phyloP scores from a whole-genome alignment of 2,113 vertebrate species.

The Saimiri boliviensis region DNA sequence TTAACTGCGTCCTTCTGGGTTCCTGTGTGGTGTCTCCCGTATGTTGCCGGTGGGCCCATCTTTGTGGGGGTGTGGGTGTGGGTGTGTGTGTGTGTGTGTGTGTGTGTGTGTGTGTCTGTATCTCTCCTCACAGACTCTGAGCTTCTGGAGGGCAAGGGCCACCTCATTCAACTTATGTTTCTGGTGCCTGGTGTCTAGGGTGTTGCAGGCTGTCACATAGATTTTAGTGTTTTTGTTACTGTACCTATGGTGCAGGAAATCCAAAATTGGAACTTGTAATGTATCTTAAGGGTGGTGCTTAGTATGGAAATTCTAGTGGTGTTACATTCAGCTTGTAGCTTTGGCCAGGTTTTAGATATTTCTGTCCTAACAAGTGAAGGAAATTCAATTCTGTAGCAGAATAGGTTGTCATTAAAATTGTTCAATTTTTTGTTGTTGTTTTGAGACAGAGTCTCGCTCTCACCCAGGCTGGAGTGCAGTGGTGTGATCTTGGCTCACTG shows the following conservation, averaged over 20 bases:
- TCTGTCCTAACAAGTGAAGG: neutral
- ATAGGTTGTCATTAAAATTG: conserved; percentile 24
- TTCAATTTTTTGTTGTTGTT: neutral
- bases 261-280: neutral
- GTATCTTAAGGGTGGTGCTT: neutral
- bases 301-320: neutral
- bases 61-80: neutral
- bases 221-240: neutral
- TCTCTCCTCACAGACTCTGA: neutral
- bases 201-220: neutral
- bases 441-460: too few relatives aligned
- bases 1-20: neutral
- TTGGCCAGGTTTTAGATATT: neutral
- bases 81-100: too few relatives aligned
- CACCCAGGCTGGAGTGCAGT: too few relatives aligned
- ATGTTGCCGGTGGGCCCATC: neutral
- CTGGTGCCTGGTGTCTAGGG: neutral
- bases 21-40: neutral
- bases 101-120: neutral
- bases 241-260: neutral
- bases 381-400: neutral
- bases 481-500: too few relatives aligned
- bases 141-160: neutral
- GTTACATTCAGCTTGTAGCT: neutral
- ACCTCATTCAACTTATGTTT: neutral